phyloP scores from a whole-genome alignment of 1,140 invertebrate genomes.

The Oryctes rhinoceros region DNA sequence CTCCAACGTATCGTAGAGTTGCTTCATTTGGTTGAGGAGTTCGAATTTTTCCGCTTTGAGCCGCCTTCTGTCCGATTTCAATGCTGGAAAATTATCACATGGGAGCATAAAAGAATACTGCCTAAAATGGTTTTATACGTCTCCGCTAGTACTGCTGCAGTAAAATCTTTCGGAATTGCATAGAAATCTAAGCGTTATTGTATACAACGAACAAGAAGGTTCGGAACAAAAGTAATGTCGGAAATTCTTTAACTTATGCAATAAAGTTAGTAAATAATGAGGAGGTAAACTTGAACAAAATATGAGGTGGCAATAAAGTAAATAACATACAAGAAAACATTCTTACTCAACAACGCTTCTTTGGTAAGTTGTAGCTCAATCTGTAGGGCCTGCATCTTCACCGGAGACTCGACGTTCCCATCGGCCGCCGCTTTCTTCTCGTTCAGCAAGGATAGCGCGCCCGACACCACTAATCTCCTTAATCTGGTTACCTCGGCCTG shows the following conservation, averaged over 20 bases:
- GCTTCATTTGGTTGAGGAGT: conserved; percentile 93
- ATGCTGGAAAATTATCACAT: conserved; percentile 62
- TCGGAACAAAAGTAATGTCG: no score
- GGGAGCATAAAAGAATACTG: no score
- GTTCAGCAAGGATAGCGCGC: conserved; percentile 53
- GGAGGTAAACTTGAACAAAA: no score
- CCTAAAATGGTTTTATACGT: no score
- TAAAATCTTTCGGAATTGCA: no score
- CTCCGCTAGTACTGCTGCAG: no score
- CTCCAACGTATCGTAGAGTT: conserved; percentile 90
- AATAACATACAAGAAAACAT: neutral
- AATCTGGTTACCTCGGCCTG: conserved; percentile 72
- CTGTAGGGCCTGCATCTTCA: conserved; percentile 63
- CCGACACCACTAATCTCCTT: conserved; percentile 63
- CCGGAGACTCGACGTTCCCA: conserved; percentile 42
- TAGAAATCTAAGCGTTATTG: no score
- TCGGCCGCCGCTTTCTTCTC: conserved; percentile 49
- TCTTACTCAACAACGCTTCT: conserved; percentile 62
- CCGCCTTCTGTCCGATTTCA: conserved; percentile 89
- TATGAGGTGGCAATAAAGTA: neutral
- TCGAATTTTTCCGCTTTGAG: conserved; percentile 95
- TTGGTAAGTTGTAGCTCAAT: conserved; percentile 69
- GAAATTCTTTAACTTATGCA: no score
- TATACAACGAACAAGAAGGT: no score
- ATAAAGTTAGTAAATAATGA: no score